Base-by-base conservation (phyloP, 2,888 invertebrate genomes). In the Heliothis peltigera region DNA sequence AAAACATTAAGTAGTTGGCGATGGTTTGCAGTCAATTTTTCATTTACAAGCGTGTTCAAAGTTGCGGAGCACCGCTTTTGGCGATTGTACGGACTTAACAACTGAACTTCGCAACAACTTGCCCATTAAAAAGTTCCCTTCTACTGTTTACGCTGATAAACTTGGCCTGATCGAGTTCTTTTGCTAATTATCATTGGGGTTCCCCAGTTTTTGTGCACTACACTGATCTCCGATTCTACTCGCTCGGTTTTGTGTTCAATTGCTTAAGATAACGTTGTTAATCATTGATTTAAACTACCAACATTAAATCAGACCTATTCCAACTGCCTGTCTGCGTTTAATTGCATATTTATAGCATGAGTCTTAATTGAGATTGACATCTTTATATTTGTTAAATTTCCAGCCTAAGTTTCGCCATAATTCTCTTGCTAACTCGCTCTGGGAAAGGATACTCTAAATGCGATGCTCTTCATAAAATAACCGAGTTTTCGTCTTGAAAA, bases 101-200 rank as follows among this genome's bases (percentile, higher is more conserved):
- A 74, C 53, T 70, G 73, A 84, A 80, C 81, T 85, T 76, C 47
- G 54, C 53, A 58, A 72, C 68, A 84, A 84, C 84, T 84, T 83
- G 64, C 55, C 78, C 84, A 84, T 87, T 87, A 84, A 80, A 84
- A 83, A 84, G 68, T 86, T 81, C 46, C 57, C 51, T 56, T 48
- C 49, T 48, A 64, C 60, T 79, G 79, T 76, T 80, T 75, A 65
- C 72, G 49, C 74, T 76, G 76, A 79, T 77, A 67, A 79, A 80
- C 56, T 83, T 75, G 10, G 59, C 54, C 39, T 61, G 60, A 75
- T 70, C 54, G 71, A 75, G 64, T 73, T 67, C 53, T 73, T 54
- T 48, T 22, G 46, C 69, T 78, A 76, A 83, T 82, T 79, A 71
- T 68, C 68, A 54, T 73, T 66, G 53, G 53, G 63, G 42, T 68